Evolutionary conservation across 2,888 invertebrate species (phyloP).

Genomic region (Leptopilina myrica): DNA sequence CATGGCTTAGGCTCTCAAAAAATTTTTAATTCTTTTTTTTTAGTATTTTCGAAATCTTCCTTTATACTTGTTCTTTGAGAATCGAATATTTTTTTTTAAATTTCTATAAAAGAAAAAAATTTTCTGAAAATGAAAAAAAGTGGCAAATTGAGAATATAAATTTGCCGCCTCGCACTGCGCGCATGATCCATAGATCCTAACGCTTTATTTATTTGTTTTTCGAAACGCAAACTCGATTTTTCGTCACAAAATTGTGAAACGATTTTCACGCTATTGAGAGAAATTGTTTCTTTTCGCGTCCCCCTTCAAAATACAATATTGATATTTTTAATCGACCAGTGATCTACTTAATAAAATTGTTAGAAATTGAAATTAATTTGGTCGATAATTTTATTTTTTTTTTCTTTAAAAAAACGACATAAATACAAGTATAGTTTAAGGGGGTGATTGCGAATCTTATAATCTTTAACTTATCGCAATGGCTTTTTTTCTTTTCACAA

Average conservation of each 20-base stretch:
- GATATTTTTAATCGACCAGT: not conserved
- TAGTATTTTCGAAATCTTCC: no score
- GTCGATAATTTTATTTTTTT: not conserved
- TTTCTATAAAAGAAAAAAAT: no score
- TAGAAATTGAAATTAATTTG: constrained; percentile 9
- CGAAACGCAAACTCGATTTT: not conserved
- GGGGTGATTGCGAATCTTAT: constrained; percentile 18
- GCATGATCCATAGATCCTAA: not conserved
- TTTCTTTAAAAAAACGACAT: not conserved
- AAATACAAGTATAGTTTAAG: constrained; percentile 14
- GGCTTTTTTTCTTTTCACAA: not conserved
- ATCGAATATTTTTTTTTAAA: not conserved
- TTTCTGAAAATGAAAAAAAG: not conserved
- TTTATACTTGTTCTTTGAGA: not conserved
- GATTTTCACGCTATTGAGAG: not conserved
- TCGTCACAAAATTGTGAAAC: not conserved
- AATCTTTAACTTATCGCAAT: constrained; percentile 5
- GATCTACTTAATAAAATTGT: not conserved
- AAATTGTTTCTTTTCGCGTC: not conserved
- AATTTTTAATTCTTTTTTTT: no score
- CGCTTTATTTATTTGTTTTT: not conserved
- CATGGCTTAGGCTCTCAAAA: not conserved
- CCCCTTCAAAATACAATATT: not conserved
- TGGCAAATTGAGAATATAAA: not conserved
- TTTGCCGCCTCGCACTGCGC: not conserved